Evolutionary conservation across 2,113 vertebrate species (phyloP).

Genomic region (Colinus virginianus): DNA sequence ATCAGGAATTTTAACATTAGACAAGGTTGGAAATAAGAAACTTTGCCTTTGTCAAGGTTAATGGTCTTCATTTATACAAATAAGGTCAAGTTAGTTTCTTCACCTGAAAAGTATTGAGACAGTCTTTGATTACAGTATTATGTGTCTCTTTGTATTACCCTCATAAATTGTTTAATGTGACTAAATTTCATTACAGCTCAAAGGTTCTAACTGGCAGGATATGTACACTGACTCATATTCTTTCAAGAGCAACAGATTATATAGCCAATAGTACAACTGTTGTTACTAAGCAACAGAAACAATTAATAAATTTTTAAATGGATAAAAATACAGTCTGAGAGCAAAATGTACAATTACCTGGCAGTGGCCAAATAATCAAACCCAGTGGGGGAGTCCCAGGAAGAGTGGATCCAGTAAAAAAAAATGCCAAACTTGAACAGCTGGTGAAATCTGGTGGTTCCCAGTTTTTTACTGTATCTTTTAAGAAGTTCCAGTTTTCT

Average conservation of each 20-base stretch:
- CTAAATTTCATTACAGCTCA: neutral
- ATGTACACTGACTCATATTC: neutral
- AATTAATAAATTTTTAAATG: neutral
- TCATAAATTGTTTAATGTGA: neutral
- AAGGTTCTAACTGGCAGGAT: neutral
- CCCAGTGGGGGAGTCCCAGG: neutral
- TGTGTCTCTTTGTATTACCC: neutral
- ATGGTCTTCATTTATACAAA: conserved; percentile 22
- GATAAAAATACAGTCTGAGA: neutral
- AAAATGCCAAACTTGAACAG: neutral
- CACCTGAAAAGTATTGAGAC: neutral
- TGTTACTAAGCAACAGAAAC: neutral
- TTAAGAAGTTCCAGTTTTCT: neutral
- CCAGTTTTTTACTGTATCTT: neutral
- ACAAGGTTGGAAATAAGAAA: conserved; percentile 24
- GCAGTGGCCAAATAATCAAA: neutral
- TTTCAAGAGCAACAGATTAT: neutral
- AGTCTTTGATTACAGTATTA: conserved; percentile 28
- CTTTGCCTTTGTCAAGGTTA: conserved; percentile 41
- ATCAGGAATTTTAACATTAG: neutral
- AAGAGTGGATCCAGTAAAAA: neutral
- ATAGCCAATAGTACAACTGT: neutral
- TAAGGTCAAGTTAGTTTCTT: neutral
- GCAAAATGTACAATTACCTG: neutral
- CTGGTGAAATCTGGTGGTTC: neutral